Evolutionary conservation across 2,888 invertebrate genomes (phyloP).

Genomic region (Agonopterix arenella): DNA sequence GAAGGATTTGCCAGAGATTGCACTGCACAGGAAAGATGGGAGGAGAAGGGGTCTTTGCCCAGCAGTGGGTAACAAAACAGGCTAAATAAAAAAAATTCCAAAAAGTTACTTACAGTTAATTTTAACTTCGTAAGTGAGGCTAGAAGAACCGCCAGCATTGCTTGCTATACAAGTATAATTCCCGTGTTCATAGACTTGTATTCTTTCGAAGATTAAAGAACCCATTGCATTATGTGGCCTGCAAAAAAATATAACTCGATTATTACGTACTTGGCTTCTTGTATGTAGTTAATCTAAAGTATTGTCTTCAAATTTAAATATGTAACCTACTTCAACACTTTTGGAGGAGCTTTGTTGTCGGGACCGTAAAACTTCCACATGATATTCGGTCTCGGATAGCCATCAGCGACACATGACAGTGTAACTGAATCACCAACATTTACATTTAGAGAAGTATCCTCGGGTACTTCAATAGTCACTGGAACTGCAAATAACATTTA

Average conservation of each 20-base stretch:
- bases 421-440: constrained; percentile 18
- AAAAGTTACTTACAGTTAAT: constrained; percentile 22
- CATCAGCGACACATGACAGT: constrained; percentile 31
- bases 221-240: neutral
- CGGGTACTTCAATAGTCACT: constrained; percentile 23
- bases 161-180: constrained; percentile 37
- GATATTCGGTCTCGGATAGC: constrained; percentile 32
- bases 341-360: neutral
- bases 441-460: constrained; percentile 12
- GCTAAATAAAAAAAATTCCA: no score
- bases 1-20: no score
- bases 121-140: constrained; percentile 30
- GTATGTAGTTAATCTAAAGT: no score
- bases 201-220: constrained; percentile 14
- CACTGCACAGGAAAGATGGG: no score
- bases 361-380: constrained; percentile 27
- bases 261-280: no score
- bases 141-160: constrained; percentile 23
- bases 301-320: neutral
- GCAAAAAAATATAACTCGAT: neutral
- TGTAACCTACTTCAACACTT: neutral
- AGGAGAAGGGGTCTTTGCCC: no score
- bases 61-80: no score
- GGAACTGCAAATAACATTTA: constrained; percentile 16
- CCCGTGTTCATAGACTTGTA: constrained; percentile 32